Evolutionary conservation across 1,140 invertebrate genomes (phyloP).

Genomic region (Condylostylus longicornis): DNA sequence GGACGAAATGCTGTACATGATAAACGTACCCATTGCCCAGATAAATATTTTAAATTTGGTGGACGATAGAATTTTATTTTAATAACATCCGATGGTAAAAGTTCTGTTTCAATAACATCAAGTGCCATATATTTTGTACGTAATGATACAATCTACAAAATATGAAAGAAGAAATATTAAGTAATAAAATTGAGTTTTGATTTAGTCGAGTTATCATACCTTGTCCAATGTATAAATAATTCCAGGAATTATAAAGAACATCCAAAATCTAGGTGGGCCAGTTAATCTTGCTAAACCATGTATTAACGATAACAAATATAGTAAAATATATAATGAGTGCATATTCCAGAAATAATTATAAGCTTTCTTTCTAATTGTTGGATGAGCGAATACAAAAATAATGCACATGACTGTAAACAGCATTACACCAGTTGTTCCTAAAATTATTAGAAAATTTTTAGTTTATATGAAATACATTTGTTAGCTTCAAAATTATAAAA

Average conservation of each 20-base stretch:
- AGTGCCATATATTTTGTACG: slow-evolving; percentile 86
- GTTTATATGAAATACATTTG: background rate
- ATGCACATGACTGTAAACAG: slow-evolving; percentile 88
- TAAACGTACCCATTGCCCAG: slow-evolving; percentile 76
- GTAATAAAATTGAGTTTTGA: background rate
- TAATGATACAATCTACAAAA: slow-evolving; percentile 57
- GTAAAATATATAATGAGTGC: slow-evolving; percentile 81
- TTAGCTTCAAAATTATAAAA: background rate
- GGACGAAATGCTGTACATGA: slow-evolving; percentile 83
- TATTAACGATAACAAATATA: slow-evolving; percentile 81
- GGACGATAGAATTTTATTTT: slow-evolving; percentile 88
- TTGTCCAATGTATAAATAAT: slow-evolving; percentile 84
- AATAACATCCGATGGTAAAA: slow-evolving; percentile 89
- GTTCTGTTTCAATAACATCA: slow-evolving; percentile 87
- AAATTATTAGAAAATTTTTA: slow-evolving; percentile 19
- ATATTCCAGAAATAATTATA: slow-evolving; percentile 96
- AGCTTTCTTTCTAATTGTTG: slow-evolving; percentile 80
- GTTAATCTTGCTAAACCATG: slow-evolving; percentile 91
- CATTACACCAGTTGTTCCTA: slow-evolving; percentile 86
- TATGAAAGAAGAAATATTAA: background rate
- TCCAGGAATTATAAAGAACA: slow-evolving; percentile 89
- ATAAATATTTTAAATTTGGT: slow-evolving; percentile 91
- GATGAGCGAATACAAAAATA: slow-evolving; percentile 95
- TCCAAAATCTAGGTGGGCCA: slow-evolving; percentile 84
- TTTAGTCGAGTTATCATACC: slow-evolving; percentile 38